These are phyloP conservation scores for Dicyrtoma fusca DNA, from an alignment of 2,888 invertebrate genomes.

Conservation along the genomic window DNA sequence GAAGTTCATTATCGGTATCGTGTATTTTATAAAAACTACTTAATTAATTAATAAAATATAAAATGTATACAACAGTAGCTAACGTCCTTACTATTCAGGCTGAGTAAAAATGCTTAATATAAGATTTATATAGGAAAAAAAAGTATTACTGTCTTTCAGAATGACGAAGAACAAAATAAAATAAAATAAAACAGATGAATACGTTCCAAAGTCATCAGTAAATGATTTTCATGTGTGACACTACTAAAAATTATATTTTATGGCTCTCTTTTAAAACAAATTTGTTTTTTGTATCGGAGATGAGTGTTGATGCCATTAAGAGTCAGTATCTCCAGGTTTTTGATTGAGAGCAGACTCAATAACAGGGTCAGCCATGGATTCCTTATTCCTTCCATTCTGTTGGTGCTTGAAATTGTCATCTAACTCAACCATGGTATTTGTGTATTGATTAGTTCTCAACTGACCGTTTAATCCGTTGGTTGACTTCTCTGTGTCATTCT, in stretches of 20 bases:
- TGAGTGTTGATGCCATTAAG: slow-evolving; percentile 3
- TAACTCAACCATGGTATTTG: slow-evolving; percentile 53
- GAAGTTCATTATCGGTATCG: too few species aligned
- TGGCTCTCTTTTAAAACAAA: background rate
- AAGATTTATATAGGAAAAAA: background rate
- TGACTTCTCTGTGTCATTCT: slow-evolving; percentile 49
- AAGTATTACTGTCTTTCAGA: background rate
- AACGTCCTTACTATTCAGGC: too few species aligned
- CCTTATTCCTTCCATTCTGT: slow-evolving; percentile 49
- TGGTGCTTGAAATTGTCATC: slow-evolving; percentile 53
- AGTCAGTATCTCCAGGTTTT: slow-evolving; percentile 16
- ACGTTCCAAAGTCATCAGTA: too few species aligned
- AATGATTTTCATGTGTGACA: background rate
- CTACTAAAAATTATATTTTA: background rate
- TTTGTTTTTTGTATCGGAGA: background rate
- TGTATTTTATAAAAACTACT: too few species aligned
- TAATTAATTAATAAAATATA: too few species aligned
- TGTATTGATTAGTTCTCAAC: slow-evolving; percentile 45
- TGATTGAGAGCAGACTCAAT: slow-evolving; percentile 24
- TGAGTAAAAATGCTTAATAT: too few species aligned
- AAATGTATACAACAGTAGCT: too few species aligned
- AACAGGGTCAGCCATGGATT: background rate
- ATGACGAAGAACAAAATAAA: background rate
- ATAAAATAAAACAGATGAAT: background rate
- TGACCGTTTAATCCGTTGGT: slow-evolving; percentile 51